Conservation (phyloP, 2,797 vertebrate species). For the Taeniopygia guttata region DNA sequence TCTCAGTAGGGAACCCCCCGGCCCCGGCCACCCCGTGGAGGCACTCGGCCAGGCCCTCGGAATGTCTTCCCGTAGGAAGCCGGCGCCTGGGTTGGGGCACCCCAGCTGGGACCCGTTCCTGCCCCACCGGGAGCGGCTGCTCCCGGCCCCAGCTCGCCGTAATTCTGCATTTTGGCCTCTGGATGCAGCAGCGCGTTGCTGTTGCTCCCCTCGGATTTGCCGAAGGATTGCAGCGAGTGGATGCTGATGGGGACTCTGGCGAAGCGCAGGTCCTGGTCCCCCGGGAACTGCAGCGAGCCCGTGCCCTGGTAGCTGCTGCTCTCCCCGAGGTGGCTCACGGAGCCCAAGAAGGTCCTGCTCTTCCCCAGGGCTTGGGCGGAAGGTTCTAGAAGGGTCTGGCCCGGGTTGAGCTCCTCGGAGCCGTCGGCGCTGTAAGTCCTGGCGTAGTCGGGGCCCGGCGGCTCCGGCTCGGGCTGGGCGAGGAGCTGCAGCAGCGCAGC, state of each 20-base stretch:
- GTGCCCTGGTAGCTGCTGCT: slow-evolving; percentile 78
- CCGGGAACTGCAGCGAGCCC: slow-evolving; percentile 86
- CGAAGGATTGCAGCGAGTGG: slow-evolving; percentile 70
- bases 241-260: slow-evolving; percentile 75
- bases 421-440: slow-evolving; percentile 77
- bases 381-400: slow-evolving; percentile 73
- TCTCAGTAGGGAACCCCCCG: slow-evolving; percentile 79
- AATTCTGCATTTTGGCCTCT: slow-evolving; percentile 77
- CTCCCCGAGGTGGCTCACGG: slow-evolving; percentile 80
- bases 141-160: slow-evolving; percentile 72
- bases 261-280: slow-evolving; percentile 96
- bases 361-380: slow-evolving; percentile 74
- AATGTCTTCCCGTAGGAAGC: slow-evolving; percentile 74
- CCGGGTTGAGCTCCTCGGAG: slow-evolving; percentile 73
- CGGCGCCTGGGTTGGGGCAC: slow-evolving; percentile 59
- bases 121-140: slow-evolving; percentile 65
- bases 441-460: slow-evolving; percentile 66
- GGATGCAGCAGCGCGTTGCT: slow-evolving; percentile 54
- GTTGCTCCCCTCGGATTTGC: slow-evolving; percentile 71
- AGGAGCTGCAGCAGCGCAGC: slow-evolving; percentile 92
- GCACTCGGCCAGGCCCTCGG: slow-evolving; percentile 73
- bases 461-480: slow-evolving; percentile 84
- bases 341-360: slow-evolving; percentile 82
- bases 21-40: slow-evolving; percentile 76
- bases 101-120: slow-evolving; percentile 73